Conservation (phyloP, 2,797 vertebrate genomes). For the Phalanger gymnotis region DNA sequence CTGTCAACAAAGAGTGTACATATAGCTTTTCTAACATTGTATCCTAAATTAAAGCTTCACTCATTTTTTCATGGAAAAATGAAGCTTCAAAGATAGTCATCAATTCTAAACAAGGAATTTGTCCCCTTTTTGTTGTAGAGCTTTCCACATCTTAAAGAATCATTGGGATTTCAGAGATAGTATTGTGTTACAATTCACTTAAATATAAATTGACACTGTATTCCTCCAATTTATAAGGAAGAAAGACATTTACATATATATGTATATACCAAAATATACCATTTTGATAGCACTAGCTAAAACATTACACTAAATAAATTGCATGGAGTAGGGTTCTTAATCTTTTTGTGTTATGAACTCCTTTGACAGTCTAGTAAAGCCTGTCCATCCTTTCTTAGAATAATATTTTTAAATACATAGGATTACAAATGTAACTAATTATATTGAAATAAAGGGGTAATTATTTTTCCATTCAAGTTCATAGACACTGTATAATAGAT, state of each 20-base stretch:
- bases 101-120: background rate
- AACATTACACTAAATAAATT: background rate
- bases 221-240: background rate
- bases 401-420: background rate
- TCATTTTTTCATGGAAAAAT: background rate
- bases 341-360: background rate
- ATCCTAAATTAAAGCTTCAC: conserved; percentile 24
- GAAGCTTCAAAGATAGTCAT: conserved; percentile 2
- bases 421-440: background rate
- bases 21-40: background rate
- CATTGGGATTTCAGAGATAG: conserved; percentile 10
- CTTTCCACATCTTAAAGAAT: conserved; percentile 9
- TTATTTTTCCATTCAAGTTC: background rate
- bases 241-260: background rate
- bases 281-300: background rate
- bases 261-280: background rate
- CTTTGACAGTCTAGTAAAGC: background rate
- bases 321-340: background rate
- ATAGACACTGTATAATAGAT: background rate
- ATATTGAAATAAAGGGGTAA: background rate
- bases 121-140: conserved; percentile 12
- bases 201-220: conserved; percentile 1
- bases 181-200: conserved; percentile 12
- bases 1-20: background rate
- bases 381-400: background rate